These are phyloP conservation scores for Teleopsis dalmanni DNA, from an alignment of 1,140 invertebrate species.

Conservation along the genomic window DNA sequence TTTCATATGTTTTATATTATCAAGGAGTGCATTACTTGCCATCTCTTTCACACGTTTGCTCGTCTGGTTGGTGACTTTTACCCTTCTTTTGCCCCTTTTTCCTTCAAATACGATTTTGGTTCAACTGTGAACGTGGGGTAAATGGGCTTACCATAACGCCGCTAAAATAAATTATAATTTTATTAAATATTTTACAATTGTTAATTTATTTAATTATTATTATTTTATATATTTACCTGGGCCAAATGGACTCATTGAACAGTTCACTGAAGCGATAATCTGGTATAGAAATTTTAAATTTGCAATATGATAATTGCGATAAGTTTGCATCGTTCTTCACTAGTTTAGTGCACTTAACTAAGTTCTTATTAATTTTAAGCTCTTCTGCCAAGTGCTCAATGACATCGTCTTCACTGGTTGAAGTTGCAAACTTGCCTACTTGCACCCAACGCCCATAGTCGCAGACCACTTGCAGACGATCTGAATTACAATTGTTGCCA, in stretches of 20 bases:
- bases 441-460: constrained; percentile 41
- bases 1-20: no score
- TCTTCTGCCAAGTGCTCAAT: constrained; percentile 39
- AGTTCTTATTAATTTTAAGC: constrained; percentile 39
- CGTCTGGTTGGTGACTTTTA: no score
- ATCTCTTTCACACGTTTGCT: no score
- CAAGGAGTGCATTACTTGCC: no score
- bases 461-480: constrained; percentile 41
- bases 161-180: no score
- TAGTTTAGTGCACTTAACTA: constrained; percentile 40
- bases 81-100: no score
- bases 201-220: no score
- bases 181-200: no score
- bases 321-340: constrained; percentile 41
- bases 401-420: constrained; percentile 40
- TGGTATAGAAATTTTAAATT: constrained; percentile 41
- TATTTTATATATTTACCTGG: no score
- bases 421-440: constrained; percentile 40
- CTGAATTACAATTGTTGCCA: constrained; percentile 41
- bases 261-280: constrained; percentile 43
- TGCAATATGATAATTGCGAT: constrained; percentile 39
- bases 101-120: constrained; percentile 40
- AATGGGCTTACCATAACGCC: constrained; percentile 42
- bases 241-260: constrained; percentile 43
- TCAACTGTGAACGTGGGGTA: constrained; percentile 38